Conservation (phyloP, 2,113 vertebrate genomes). For the Riparia riparia region DNA sequence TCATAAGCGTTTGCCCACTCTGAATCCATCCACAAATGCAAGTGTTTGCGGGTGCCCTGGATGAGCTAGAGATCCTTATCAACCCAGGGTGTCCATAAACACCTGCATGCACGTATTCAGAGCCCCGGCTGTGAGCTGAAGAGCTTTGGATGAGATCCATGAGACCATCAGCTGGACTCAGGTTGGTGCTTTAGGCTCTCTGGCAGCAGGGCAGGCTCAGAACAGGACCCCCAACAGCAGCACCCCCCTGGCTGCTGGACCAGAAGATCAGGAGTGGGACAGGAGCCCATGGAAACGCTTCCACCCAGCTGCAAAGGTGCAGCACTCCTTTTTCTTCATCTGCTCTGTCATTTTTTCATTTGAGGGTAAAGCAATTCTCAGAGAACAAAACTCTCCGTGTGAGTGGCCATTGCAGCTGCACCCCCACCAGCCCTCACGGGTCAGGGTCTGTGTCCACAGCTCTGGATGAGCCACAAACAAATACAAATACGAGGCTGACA, state of each 20-base stretch:
- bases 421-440: accelerated
- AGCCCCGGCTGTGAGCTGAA: not conserved
- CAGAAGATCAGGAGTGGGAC: not conserved
- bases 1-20: not conserved
- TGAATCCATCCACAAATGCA: not conserved
- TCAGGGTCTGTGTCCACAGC: not conserved
- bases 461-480: not conserved
- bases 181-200: not conserved
- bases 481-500: not conserved
- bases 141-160: not conserved
- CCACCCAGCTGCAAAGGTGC: not conserved
- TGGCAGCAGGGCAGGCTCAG: conserved; percentile 5
- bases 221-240: not conserved
- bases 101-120: not conserved
- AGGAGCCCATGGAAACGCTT: not conserved
- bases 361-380: not conserved
- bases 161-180: not conserved
- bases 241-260: not conserved
- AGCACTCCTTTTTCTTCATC: not conserved
- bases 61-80: not conserved
- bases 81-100: not conserved
- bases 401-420: not conserved
- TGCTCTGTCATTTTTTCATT: not conserved
- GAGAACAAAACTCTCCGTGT: accelerated
- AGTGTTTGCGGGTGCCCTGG: not conserved